A percentile compares a stretch with the other conserved stretches of the same genome.
phyloP scores from a whole-genome alignment of 2,888 invertebrate species.

The Cantharis rustica region DNA sequence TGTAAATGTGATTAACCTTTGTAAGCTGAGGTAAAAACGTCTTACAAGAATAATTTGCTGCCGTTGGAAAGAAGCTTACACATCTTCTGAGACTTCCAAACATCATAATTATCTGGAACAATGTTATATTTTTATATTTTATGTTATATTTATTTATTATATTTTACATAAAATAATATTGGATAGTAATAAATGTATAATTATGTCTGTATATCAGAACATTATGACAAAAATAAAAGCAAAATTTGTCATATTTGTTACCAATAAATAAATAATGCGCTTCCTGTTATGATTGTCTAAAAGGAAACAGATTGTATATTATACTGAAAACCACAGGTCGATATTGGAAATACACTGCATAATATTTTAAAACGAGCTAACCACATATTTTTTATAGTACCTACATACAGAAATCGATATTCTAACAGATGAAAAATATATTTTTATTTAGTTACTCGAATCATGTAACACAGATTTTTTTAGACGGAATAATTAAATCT shows the following conservation, averaged over 20 bases:
- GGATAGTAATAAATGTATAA: no score
- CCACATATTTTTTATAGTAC: background rate
- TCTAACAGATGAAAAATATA: no score
- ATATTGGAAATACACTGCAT: background rate
- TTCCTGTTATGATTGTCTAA: background rate
- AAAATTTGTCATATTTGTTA: background rate
- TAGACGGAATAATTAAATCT: no score
- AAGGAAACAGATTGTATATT: background rate
- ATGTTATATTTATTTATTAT: background rate
- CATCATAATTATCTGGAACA: background rate
- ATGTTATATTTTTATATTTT: no score
- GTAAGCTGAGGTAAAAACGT: background rate
- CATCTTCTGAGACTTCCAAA: background rate
- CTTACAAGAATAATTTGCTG: background rate
- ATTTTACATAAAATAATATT: background rate
- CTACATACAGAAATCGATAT: no score
- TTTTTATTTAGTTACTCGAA: no score
- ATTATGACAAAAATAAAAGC: background rate
- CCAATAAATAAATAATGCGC: background rate
- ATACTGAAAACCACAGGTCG: background rate
- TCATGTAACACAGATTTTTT: no score
- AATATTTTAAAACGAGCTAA: background rate
- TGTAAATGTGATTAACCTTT: background rate
- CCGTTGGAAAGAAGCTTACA: background rate
- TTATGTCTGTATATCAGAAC: background rate